Conservation (phyloP, 2,888 invertebrate genomes). For the Cantharis flavilabris region DNA sequence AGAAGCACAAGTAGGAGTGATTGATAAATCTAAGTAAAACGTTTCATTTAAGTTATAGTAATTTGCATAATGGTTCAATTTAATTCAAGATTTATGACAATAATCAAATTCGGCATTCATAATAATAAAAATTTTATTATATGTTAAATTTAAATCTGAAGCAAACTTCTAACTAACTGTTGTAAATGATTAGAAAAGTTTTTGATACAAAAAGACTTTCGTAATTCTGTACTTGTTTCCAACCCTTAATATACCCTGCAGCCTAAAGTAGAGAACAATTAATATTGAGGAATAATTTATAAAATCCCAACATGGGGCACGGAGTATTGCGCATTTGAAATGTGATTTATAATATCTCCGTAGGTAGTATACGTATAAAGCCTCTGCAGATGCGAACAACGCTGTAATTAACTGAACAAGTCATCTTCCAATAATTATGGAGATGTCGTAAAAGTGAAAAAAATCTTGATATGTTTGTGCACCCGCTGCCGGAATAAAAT, state of each 20-base stretch:
- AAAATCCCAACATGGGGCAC: constrained; percentile 40
- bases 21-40: constrained; percentile 28
- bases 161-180: background rate
- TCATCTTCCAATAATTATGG: constrained; percentile 23
- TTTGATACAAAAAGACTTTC: background rate
- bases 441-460: constrained; percentile 4
- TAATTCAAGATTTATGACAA: background rate
- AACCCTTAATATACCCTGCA: background rate
- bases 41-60: constrained; percentile 15
- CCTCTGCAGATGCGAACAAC: constrained; percentile 31
- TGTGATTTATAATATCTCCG: constrained; percentile 38
- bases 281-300: constrained; percentile 35
- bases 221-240: background rate
- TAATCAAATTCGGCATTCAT: background rate
- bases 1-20: constrained; percentile 16
- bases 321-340: constrained; percentile 38
- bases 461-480: constrained; percentile 4
- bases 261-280: background rate
- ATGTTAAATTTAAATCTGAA: background rate
- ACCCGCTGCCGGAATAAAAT: background rate
- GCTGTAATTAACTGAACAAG: constrained; percentile 37
- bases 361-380: constrained; percentile 3
- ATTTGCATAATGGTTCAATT: constrained; percentile 14
- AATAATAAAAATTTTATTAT: background rate
- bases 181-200: background rate